A percentile compares a stretch with the other conserved stretches of the same genome.
phyloP scores from a whole-genome alignment of 2,888 invertebrate genomes.

The Busseola fusca region DNA sequence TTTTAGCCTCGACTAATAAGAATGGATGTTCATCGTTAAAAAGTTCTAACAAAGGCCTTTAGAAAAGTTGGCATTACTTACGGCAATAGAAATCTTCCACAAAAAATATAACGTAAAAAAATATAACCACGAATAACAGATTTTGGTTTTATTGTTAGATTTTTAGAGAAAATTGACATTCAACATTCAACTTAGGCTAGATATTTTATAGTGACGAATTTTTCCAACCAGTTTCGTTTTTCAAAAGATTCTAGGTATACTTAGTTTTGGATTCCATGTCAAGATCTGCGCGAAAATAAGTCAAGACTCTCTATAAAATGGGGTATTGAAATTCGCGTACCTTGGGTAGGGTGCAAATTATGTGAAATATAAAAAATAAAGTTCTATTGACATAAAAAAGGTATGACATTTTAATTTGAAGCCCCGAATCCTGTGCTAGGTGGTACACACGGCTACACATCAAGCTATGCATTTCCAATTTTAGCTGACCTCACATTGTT shows the following conservation, averaged over 20 bases:
- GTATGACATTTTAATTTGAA: too few species aligned
- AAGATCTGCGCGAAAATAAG: background rate
- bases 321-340: background rate
- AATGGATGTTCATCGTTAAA: conserved; percentile 12
- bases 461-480: too few species aligned
- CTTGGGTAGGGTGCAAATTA: too few species aligned
- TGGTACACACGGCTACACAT: too few species aligned
- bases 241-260: background rate
- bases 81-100: background rate
- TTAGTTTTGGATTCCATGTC: background rate
- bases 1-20: too few species aligned
- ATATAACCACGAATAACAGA: background rate
- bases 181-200: background rate
- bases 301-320: background rate
- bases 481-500: too few species aligned
- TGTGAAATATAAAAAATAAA: too few species aligned
- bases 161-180: background rate
- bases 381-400: too few species aligned
- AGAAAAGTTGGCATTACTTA: background rate
- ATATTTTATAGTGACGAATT: background rate
- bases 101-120: background rate
- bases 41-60: background rate
- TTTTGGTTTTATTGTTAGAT: background rate
- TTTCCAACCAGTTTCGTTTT: background rate
- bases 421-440: too few species aligned